Evolutionary conservation across 2,113 vertebrate species (phyloP).

Genomic region (Okapia johnstoni): DNA sequence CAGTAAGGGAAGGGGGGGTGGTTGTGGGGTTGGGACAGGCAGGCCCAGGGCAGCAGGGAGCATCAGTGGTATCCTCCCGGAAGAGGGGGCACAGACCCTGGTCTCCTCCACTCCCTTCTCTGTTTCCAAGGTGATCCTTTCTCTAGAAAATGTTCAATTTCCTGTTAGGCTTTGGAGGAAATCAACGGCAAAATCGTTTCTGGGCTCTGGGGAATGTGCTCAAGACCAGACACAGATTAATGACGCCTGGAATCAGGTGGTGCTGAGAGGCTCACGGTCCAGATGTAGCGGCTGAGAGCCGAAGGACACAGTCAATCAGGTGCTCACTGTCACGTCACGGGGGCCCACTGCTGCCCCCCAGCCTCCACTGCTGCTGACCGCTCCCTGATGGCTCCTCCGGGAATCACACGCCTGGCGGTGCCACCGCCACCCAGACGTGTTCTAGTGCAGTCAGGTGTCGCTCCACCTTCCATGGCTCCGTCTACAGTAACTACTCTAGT

Average conservation of each 20-base stretch:
- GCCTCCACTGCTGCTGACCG: neutral
- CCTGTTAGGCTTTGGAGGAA: constrained; percentile 25
- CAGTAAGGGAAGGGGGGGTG: neutral
- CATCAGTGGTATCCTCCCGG: fast-evolving
- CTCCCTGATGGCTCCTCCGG: neutral
- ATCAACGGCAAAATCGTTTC: neutral
- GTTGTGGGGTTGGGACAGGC: neutral
- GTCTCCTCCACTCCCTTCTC: neutral
- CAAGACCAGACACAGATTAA: neutral
- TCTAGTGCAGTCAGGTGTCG: neutral
- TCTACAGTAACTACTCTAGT: neutral
- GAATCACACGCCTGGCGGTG: neutral
- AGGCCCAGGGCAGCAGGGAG: neutral
- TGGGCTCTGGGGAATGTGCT: neutral
- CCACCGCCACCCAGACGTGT: neutral
- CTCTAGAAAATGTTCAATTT: constrained; percentile 5
- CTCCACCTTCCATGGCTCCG: too few species aligned
- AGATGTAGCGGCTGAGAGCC: fast-evolving
- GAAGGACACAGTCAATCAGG: neutral
- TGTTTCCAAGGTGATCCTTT: neutral
- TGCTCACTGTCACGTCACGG: neutral
- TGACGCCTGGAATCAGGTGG: neutral
- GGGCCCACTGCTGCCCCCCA: neutral
- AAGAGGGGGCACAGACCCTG: neutral
- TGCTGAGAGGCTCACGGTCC: neutral